Base-by-base conservation (phyloP, 2,888 invertebrate genomes). In the Sycophila texana region DNA sequence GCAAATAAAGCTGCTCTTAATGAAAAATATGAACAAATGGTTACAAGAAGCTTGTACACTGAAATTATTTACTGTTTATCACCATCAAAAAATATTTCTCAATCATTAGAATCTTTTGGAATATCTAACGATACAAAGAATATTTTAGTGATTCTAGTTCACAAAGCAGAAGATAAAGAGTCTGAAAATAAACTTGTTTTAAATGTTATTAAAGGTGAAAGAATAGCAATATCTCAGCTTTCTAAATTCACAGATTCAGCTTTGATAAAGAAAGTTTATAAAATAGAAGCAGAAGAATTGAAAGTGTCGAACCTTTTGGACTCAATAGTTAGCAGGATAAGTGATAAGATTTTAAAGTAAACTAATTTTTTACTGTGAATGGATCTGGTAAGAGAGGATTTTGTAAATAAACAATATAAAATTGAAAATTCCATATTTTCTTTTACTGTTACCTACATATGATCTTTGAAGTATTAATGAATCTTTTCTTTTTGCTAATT, bases 1-100 rank as follows among this genome's bases (percentile, higher is more conserved):
- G 94, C 94, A 0, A 95, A 95, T 86, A 94, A 92, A 87, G 94
- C 95, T 2, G 91, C 91, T 0, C 84, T 93, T 0, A 90, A 92
- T 1, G 91, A 92, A 68, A 92, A 91, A 84, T 87, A 86, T 1
- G 87, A 88, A 14, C 89, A 88, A 53, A 89, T 94, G 86, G 92
- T 92, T 0, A 95, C 95, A 0, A 93, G 92, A 85, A 92, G 92
- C 12, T 85, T 95, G 0, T 93, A 91, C 86, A 92, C 94, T 0
- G 95, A 95, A 89, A 92, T 95, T 67, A 86, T 95, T 20, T 95
- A 92, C 86, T 94, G 94, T 87, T 90, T 95, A 79, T 95, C 95
- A 0, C 88, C 93, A 0, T 93, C 94, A 0, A 94, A 93, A 86
- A 95, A 94, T 84, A 95, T 95, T 82, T 92, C 93, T 4, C 93